Percentiles rank a stretch among this genome's conserved stretches.
These are phyloP conservation scores for Balaeniceps rex DNA, from an alignment of 2,113 vertebrate species.

Conservation along the genomic window DNA sequence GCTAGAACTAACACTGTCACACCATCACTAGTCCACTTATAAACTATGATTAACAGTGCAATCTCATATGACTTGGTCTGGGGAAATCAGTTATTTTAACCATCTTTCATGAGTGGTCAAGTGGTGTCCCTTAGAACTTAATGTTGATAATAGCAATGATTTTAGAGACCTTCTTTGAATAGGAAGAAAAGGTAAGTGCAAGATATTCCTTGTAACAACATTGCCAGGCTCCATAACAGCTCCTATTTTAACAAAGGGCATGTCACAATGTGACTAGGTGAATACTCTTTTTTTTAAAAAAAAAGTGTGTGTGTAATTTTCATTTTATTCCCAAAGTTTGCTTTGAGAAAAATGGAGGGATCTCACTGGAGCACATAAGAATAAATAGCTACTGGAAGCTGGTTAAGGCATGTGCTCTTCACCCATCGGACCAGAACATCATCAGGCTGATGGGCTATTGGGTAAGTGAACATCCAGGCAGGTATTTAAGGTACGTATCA, in stretches of 20 bases:
- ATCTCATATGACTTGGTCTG: neutral
- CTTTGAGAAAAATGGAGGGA: neutral
- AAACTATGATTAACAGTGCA: neutral
- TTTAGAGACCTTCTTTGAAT: neutral
- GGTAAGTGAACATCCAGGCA: conserved; percentile 10
- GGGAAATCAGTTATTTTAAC: neutral
- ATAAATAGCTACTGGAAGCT: neutral
- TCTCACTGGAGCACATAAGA: neutral
- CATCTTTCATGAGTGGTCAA: neutral
- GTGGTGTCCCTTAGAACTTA: neutral
- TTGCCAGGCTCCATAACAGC: neutral
- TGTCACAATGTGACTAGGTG: neutral
- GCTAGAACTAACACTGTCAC: neutral
- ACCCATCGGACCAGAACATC: neutral
- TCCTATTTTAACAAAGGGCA: neutral
- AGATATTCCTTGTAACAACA: neutral
- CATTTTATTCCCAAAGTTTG: neutral
- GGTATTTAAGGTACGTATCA: conserved; percentile 25
- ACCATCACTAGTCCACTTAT: neutral
- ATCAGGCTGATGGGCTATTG: neutral
- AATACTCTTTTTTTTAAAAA: neutral
- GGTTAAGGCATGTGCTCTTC: conserved; percentile 18
- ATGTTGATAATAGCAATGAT: neutral
- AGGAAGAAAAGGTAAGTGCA: neutral
- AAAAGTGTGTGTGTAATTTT: neutral